Base-by-base conservation (phyloP, 2,888 invertebrate species). In the Chalcosyrphus nemorum region DNA sequence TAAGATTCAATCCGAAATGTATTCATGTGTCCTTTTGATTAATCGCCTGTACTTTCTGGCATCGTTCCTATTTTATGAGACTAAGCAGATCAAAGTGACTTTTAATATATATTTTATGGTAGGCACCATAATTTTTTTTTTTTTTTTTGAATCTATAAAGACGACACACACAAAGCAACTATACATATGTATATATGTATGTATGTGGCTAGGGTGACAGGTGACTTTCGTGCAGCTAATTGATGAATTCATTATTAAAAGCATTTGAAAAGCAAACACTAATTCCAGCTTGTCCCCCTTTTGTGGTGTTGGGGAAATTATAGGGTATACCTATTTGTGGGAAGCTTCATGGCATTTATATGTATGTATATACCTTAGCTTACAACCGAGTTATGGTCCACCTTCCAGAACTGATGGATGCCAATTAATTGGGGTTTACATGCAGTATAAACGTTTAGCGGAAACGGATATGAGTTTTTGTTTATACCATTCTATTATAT, bases 171-270 rank as follows among this genome's bases (percentile, higher is more conserved):
- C n/a, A n/a, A n/a, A n/a, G n/a, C n/a, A n/a, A n/a, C n/a, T n/a
- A n/a, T n/a, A n/a, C n/a, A n/a, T n/a, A n/a, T n/a, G n/a, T n/a
- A n/a, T n/a, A n/a, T n/a, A n/a, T n/a, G n/a, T n/a, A n/a, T n/a
- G n/a, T n/a, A n/a, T n/a, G n/a, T n/a, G n/a, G 71, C 54, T 59
- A 24, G 15, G 82, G 57, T 72, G 63, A 50, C 68, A 86, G 66
- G 59, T 78, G 66, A 81, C 81, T 84, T 84, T 86, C 87, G 87
- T 87, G 87, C 87, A 68, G 81, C 66, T 87, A 87, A 87, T 87
- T 86, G 86, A 81, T 81, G 74, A 86, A 86, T 81, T 86, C 72
- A 86, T 86, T 86, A 87, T 72, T 61, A 71, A 70, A 75, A 71
- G 59, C 63, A 65, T 75, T 72, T 63, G 71, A 66, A 77, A 82